phyloP scores from a whole-genome alignment of 2,797 vertebrate species.

The Trichosurus vulpecula region DNA sequence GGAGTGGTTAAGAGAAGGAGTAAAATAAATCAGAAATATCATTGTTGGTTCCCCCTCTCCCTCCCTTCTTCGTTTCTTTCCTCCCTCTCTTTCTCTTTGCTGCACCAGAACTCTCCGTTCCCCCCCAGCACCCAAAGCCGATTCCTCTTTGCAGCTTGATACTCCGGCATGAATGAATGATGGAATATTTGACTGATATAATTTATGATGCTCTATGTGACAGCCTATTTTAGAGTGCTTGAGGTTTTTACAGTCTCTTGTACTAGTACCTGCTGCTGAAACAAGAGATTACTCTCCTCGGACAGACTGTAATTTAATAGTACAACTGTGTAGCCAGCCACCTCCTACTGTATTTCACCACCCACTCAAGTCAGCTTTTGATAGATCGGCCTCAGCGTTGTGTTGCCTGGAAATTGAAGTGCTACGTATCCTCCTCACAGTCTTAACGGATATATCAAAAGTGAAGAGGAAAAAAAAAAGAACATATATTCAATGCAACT shows the following conservation, averaged over 20 bases:
- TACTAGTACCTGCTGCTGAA: slow-evolving; percentile 84
- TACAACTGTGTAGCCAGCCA: slow-evolving; percentile 80
- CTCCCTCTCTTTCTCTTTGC: background rate
- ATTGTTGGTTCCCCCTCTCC: slow-evolving; percentile 60
- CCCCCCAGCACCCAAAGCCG: slow-evolving; percentile 49
- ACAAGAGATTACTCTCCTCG: slow-evolving; percentile 84
- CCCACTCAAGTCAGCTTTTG: slow-evolving; percentile 75
- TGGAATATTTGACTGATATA: slow-evolving; percentile 81
- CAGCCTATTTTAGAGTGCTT: slow-evolving; percentile 81
- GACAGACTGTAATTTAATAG: slow-evolving; percentile 85
- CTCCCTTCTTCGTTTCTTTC: background rate
- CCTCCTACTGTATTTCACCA: slow-evolving; percentile 78
- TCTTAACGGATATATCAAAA: slow-evolving; percentile 73
- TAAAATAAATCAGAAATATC: slow-evolving; percentile 70
- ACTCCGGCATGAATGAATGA: slow-evolving; percentile 74
- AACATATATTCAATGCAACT: background rate
- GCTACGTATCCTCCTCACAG: slow-evolving; percentile 64
- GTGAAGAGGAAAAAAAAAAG: slow-evolving; percentile 50
- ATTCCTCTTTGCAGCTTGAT: slow-evolving; percentile 75
- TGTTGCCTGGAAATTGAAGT: slow-evolving; percentile 57
- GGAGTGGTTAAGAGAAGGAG: slow-evolving; percentile 69
- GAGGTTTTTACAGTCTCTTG: slow-evolving; percentile 82
- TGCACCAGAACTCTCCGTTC: background rate
- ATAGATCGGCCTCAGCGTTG: slow-evolving; percentile 78
- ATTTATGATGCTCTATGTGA: slow-evolving; percentile 84